A percentile compares a stretch with the other conserved stretches of the same genome.
Evolutionary conservation across 2,113 vertebrate species (phyloP).

Genomic region (Cebus imitator): DNA sequence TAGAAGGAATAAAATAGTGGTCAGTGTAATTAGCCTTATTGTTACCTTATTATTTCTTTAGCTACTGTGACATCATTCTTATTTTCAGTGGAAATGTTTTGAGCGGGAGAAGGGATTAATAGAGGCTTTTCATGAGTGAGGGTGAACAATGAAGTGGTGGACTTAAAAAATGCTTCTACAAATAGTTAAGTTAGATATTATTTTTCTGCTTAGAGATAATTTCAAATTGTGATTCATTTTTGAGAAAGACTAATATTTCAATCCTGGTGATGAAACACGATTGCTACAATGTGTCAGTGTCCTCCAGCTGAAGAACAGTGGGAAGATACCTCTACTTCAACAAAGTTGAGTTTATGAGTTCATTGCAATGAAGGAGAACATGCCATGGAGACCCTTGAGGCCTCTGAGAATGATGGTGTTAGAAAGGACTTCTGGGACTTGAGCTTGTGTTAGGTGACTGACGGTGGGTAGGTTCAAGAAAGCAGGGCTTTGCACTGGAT

Average conservation of each 20-base stretch:
- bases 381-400: not conserved
- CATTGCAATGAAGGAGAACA: not conserved
- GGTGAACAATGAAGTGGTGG: not conserved
- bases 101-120: not conserved
- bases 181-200: not conserved
- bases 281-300: not conserved
- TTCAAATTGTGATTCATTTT: constrained; percentile 22
- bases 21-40: not conserved
- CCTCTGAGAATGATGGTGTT: not conserved
- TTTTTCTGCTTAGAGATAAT: constrained; percentile 17
- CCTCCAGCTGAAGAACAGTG: not conserved
- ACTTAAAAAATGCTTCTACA: not conserved
- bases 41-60: not conserved
- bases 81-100: not conserved
- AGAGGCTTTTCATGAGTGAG: not conserved
- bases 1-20: not conserved
- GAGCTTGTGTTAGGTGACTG: not conserved
- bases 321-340: not conserved
- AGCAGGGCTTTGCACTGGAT: not conserved
- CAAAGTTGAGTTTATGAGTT: not conserved
- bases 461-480: not conserved
- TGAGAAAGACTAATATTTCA: not conserved
- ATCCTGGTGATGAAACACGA: not conserved
- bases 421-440: not conserved
- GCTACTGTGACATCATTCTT: not conserved